Percentiles rank a stretch among this genome's conserved stretches.
Evolutionary conservation across 2,888 invertebrate genomes (phyloP).

Genomic region (Azorinus chamasolen): DNA sequence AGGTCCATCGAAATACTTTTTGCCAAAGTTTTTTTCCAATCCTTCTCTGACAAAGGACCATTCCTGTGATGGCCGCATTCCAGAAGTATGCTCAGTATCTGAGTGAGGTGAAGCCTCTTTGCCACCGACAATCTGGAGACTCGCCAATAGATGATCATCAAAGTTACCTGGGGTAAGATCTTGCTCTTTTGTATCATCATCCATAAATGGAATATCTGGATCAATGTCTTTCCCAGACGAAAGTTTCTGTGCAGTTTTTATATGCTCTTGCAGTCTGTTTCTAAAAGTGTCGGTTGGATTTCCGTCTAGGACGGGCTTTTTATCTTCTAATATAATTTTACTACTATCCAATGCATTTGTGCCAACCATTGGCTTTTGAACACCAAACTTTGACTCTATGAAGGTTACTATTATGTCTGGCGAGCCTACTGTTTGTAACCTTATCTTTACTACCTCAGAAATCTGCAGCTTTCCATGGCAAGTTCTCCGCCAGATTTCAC

Average conservation of each 20-base stretch:
- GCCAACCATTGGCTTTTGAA: no score
- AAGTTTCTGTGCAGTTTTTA: slow-evolving; percentile 39
- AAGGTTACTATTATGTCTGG: slow-evolving; percentile 38
- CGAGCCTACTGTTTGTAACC: slow-evolving; percentile 48
- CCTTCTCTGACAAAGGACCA: slow-evolving; percentile 73
- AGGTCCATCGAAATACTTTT: slow-evolving; percentile 68
- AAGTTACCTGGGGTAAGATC: slow-evolving; percentile 66
- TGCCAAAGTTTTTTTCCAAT: slow-evolving; percentile 66
- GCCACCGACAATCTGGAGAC: slow-evolving; percentile 63
- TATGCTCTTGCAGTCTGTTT: slow-evolving; percentile 44
- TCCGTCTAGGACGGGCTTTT: slow-evolving; percentile 5
- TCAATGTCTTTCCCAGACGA: slow-evolving; percentile 1
- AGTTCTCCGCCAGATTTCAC: slow-evolving; percentile 38
- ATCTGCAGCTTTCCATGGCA: slow-evolving; percentile 23
- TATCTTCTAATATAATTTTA: not conserved
- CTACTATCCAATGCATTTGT: not conserved
- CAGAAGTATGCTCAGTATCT: slow-evolving; percentile 13
- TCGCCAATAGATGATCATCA: slow-evolving; percentile 73
- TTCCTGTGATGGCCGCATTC: slow-evolving; percentile 61
- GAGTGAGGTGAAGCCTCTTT: slow-evolving; percentile 28
- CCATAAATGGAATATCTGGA: slow-evolving; percentile 64
- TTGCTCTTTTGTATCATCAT: slow-evolving; percentile 43
- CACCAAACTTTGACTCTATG: slow-evolving; percentile 31
- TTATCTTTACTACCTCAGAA: slow-evolving; percentile 47
- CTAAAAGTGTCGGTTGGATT: not conserved